Evolutionary conservation across 2,113 vertebrate species (phyloP).

Genomic region (Butorides virescens): DNA sequence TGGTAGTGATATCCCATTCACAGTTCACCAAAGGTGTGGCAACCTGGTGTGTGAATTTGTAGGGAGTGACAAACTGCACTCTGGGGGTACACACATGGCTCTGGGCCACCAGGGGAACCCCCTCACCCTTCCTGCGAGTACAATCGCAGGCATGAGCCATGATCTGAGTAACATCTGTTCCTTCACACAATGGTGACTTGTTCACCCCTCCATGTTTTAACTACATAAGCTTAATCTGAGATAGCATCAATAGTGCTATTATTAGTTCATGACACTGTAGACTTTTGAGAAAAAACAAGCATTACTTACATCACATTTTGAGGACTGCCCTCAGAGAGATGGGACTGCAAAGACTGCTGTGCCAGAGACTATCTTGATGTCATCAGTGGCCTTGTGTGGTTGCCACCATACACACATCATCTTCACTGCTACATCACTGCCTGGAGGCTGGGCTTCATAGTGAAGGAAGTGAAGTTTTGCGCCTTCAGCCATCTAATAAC

Average conservation of each 20-base stretch:
- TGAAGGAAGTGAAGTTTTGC: neutral
- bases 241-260: neutral
- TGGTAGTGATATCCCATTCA: neutral
- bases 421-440: neutral
- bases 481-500: neutral
- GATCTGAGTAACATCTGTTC: neutral
- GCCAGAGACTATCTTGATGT: neutral
- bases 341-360: neutral
- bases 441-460: neutral
- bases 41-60: neutral
- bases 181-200: fast-evolving
- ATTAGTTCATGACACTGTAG: neutral
- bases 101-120: neutral
- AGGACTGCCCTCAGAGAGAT: neutral
- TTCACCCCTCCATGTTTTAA: neutral
- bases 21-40: neutral
- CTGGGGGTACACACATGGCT: neutral
- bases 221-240: neutral
- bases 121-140: fast-evolving
- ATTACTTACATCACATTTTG: neutral
- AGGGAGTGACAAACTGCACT: neutral
- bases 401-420: neutral
- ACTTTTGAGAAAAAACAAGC: neutral
- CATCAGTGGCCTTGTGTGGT: neutral
- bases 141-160: fast-evolving